Evolutionary conservation across 2,888 invertebrate genomes (phyloP).

Genomic region (Keiferia lycopersicella): DNA sequence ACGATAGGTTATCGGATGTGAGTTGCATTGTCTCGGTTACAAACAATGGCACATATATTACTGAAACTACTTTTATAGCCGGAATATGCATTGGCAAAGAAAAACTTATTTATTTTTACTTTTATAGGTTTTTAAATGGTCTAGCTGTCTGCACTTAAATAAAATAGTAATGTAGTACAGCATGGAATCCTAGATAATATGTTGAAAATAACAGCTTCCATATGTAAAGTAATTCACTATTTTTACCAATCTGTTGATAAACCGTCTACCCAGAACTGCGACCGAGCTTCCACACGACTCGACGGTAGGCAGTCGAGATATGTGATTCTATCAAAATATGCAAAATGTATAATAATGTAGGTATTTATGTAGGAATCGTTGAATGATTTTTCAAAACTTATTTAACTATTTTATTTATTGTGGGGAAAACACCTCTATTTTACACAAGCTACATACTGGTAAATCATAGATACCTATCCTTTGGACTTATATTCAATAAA

Average conservation of each 20-base stretch:
- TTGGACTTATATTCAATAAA: no score
- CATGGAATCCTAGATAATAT: background rate
- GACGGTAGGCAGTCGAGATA: background rate
- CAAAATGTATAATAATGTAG: no score
- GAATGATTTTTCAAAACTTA: background rate
- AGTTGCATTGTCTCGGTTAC: slow-evolving; percentile 31
- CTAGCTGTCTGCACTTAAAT: background rate
- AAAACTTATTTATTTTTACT: slow-evolving; percentile 6
- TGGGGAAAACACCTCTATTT: no score
- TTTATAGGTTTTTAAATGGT: slow-evolving; percentile 1
- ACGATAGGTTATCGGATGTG: slow-evolving; percentile 56
- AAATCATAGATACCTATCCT: no score
- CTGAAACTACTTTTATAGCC: slow-evolving; percentile 14
- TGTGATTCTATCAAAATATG: background rate
- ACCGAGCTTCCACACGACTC: background rate
- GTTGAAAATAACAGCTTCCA: background rate
- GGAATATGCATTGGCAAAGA: slow-evolving; percentile 5
- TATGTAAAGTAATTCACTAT: slow-evolving; percentile 8
- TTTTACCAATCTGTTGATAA: no score
- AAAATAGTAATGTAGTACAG: background rate
- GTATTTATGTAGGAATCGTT: background rate
- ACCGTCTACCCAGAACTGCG: no score
- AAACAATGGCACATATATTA: slow-evolving; percentile 23
- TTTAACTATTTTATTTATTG: no score
- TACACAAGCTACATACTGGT: no score